A percentile compares a stretch with the other conserved stretches of the same genome.
These are phyloP conservation scores for Isichthys henryi DNA, from an alignment of 2,113 vertebrate species.

Conservation along the genomic window DNA sequence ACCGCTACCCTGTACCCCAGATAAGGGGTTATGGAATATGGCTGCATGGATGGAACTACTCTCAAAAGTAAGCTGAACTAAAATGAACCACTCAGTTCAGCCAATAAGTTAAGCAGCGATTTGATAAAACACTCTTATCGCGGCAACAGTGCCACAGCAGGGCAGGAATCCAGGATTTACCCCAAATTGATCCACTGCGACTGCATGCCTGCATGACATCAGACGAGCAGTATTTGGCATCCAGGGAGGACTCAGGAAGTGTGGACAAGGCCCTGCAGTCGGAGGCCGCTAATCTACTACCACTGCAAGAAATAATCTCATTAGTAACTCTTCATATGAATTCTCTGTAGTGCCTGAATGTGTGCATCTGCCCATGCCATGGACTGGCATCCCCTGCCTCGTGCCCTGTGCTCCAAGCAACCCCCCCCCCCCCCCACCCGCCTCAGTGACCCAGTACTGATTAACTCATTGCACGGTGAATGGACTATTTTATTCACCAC, in stretches of 20 bases:
- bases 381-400: neutral
- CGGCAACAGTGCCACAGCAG: too few species aligned
- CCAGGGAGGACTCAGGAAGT: neutral
- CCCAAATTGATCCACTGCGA: conserved; percentile 24
- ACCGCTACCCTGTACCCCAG: neutral
- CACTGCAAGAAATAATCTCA: conserved; percentile 20
- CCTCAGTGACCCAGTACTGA: neutral
- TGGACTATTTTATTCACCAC: neutral
- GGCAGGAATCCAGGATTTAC: conserved; percentile 14
- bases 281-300: conserved; percentile 21
- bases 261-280: neutral
- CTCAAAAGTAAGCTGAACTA: neutral
- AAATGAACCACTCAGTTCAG: conserved; percentile 17
- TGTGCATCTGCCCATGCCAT: neutral
- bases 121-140: conserved; percentile 24
- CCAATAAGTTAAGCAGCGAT: conserved; percentile 19
- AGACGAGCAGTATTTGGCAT: neutral
- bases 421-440: neutral
- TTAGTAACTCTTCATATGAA: neutral
- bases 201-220: conserved; percentile 21
- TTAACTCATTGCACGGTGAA: neutral
- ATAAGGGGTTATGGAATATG: neutral
- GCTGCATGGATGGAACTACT: neutral
- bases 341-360: neutral
- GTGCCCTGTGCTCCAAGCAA: neutral